Base-by-base conservation (phyloP, 1,140 invertebrate species). In the Drosophila serrata region DNA sequence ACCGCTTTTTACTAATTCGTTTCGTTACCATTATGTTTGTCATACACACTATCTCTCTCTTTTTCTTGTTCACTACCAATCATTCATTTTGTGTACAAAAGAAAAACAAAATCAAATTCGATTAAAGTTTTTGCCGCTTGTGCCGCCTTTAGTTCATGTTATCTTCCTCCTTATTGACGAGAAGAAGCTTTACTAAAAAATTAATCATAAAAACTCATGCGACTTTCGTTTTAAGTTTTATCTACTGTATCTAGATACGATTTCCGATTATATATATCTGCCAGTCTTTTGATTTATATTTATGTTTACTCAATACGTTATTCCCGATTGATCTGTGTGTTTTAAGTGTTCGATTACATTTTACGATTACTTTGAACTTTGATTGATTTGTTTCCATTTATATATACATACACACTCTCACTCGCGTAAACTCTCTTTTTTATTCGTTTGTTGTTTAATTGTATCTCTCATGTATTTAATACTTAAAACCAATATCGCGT, bases 171-270 rank as follows among this genome's bases (percentile, higher is more conserved):
- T 29, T 56, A 65, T 72, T 82, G 72, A 73, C 79, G 67, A 81
- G 70, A 82, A 75, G 91, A 82, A 79, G 91, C 91, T 92, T 92
- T 78, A 91, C 91, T 92, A 90, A 92, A 92, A 92, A 92, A 92
- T 92, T 92, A 92, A 92, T 92, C 84, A 91, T 92, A 92, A 92
- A 92, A 92, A 90, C 91, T 92, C 91, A 92, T 92, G 91, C 91
- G 91, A 91, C 85, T 75, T 75, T 82, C 53, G 70, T 87, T 91
- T 90, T 91, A 80, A 80, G 85, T 84, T 65, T 69, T 60, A 75
- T 67, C 48, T 74, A 86, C 63, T 56, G 80, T 37, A 63, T 62
- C 51, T 68, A 78, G 62, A 76, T 70, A 75, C 40, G 24, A 64
- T 61, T 59, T 82, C 39, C 42, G 17, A 68, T 40, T 53, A 22